Conservation (phyloP, 37 sponge, comb jelly and placozoan genomes). For the Axinella damicornis region DNA sequence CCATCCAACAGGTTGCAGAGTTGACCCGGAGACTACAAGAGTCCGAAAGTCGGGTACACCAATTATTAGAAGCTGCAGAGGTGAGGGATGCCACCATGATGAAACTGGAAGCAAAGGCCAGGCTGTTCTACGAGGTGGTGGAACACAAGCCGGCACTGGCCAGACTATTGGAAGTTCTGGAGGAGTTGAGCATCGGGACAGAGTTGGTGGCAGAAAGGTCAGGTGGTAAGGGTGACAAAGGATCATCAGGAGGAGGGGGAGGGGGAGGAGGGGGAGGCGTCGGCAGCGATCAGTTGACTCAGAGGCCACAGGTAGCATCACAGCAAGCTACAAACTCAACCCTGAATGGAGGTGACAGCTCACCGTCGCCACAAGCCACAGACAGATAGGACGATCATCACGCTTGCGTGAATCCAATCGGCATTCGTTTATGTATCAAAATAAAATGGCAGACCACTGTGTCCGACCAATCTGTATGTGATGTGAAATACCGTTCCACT, state of each 20-base stretch:
- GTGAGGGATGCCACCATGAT: conserved; percentile 47
- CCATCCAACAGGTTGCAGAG: conserved; percentile 3
- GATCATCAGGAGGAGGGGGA: not conserved
- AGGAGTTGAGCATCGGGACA: conserved; percentile 35
- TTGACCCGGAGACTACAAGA: conserved; percentile 29
- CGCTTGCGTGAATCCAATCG: not conserved
- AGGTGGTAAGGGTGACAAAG: not conserved
- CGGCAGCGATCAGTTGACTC: too few relatives aligned
- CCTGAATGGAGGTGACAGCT: too few relatives aligned
- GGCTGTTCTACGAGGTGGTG: conserved; percentile 70
- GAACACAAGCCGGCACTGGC: conserved; percentile 44
- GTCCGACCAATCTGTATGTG: too few relatives aligned
- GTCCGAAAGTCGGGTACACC: conserved; percentile 40
- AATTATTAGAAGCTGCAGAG: conserved; percentile 42
- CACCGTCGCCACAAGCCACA: too few relatives aligned
- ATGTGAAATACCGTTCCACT: too few relatives aligned
- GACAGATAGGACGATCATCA: not conserved
- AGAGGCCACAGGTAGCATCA: too few relatives aligned
- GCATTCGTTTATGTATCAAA: not conserved
- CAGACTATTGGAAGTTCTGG: conserved; percentile 39
- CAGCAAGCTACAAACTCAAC: too few relatives aligned
- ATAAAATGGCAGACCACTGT: too few relatives aligned
- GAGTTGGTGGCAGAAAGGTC: not conserved
- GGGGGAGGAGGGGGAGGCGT: not conserved
- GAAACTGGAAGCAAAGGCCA: conserved; percentile 58